Base-by-base conservation (phyloP, 2,888 invertebrate genomes). In the Hartigia nigra region DNA sequence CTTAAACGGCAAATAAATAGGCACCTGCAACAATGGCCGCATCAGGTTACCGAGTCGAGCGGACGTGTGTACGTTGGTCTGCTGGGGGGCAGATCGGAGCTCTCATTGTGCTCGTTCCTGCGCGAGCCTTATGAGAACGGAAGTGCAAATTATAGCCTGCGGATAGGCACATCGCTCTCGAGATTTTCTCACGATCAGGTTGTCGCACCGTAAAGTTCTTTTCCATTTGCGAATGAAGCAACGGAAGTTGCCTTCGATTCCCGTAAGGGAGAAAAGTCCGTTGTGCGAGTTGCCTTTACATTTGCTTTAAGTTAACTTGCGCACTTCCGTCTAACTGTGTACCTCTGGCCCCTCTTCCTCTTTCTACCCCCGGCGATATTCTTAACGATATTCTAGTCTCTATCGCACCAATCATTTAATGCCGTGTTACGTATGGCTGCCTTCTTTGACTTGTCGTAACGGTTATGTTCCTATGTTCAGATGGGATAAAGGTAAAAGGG, bases 61-160 rank as follows among this genome's bases (percentile, higher is more conserved):
- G 74, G 72, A 31, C 72, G 72, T 32, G 72, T 72, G 31, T 72
- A 31, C 14, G 31, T 72, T 12, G 70, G 75, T 80, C 79, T 69
- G 82, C 79, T 79, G 82, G 82, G 80, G 80, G 80, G 75, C 77
- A 78, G 80, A 78, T 80, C 72, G 82, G 70, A 78, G 82, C 76
- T 79, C 81, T 81, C 82, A 81, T 82, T 80, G 76, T 81, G 79
- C 76, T 80, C 77, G 31, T 72, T 74, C 70, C 70, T 76, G 23
- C 78, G 74, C 79, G 78, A 79, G 79, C 83, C 80, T 86, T 88
- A 84, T 89, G 88, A 88, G 89, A 91, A 91, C 91, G 91, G 91
- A 91, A 91, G 91, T 90, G 87, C 88, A 91, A 91, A 91, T 91
- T 91, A 91, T 83, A 87, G 36, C 74, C 77, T 70, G 12, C 70